These are phyloP conservation scores for Otolemur crassicaudatus DNA, from an alignment of 2,797 vertebrate genomes.

Conservation along the genomic window DNA sequence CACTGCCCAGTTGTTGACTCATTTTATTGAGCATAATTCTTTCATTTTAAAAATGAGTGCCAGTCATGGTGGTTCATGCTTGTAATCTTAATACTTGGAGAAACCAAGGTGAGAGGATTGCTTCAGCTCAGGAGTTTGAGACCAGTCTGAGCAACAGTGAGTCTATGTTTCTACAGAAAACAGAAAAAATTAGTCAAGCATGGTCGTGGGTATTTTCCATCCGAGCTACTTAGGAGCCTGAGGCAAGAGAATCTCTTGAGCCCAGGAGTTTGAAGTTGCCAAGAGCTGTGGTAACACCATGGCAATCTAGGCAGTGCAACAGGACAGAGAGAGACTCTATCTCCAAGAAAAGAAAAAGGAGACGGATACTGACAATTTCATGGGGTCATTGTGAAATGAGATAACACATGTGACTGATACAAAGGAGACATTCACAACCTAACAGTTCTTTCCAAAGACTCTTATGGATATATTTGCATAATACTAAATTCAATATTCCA, in stretches of 20 bases:
- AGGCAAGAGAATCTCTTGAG: not conserved
- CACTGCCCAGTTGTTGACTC: not conserved
- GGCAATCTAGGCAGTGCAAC: fast-evolving
- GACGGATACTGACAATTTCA: not conserved
- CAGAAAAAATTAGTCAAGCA: not conserved
- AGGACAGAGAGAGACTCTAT: not conserved
- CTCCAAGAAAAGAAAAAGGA: not conserved
- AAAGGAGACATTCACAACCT: not conserved
- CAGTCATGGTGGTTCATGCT: not conserved
- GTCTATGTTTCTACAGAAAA: not conserved
- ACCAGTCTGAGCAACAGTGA: not conserved
- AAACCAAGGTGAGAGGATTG: not conserved
- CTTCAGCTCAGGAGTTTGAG: not conserved
- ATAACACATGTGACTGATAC: too few species aligned
- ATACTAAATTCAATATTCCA: not conserved
- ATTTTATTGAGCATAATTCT: not conserved
- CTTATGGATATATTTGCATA: not conserved
- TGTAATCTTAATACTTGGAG: not conserved
- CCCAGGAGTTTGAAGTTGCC: not conserved
- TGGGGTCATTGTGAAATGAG: not conserved
- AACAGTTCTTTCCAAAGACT: not conserved
- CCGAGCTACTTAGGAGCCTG: not conserved
- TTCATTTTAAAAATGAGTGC: not conserved
- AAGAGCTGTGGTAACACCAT: not conserved
- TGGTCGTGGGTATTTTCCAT: not conserved